Percentiles rank a stretch among this genome's conserved stretches.
Conservation (phyloP, 2,888 invertebrate species). For the Drosophila fulvimacula region DNA sequence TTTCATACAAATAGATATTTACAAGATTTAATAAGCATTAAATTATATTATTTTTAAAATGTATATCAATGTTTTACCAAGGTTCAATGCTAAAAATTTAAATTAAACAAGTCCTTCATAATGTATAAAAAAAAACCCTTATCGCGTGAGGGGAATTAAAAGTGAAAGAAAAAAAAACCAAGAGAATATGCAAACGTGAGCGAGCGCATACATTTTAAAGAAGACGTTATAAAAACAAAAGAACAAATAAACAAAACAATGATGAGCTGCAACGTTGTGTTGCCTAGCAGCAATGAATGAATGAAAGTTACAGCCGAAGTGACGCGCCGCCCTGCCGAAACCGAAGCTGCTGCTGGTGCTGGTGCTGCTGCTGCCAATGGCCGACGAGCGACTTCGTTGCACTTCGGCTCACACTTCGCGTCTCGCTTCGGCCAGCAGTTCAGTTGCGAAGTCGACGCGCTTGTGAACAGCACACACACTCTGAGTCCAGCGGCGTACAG, state of each 20-base stretch:
- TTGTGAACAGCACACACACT: constrained; percentile 58
- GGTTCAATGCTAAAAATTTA: too few relatives aligned
- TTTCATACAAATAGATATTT: too few relatives aligned
- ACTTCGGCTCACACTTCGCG: constrained; percentile 29
- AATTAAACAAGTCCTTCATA: too few relatives aligned
- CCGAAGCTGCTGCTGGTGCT: constrained; percentile 56
- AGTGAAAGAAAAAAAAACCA: not conserved
- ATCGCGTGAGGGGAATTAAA: constrained; percentile 3
- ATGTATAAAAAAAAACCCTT: too few relatives aligned
- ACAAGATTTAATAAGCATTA: too few relatives aligned
- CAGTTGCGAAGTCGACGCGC: constrained; percentile 71
- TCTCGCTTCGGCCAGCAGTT: constrained; percentile 44
- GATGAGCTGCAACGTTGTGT: constrained; percentile 22
- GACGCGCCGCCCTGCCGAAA: constrained; percentile 3
- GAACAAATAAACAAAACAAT: constrained; percentile 51
- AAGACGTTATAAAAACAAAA: constrained; percentile 76
- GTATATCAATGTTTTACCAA: too few relatives aligned
- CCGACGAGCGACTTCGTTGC: constrained; percentile 38
- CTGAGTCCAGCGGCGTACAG: constrained; percentile 40
- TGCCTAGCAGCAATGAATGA: constrained; percentile 68
- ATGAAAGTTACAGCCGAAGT: constrained; percentile 56
- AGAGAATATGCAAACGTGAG: constrained; percentile 13
- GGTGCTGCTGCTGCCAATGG: constrained; percentile 53
- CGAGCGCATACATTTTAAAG: constrained; percentile 37
- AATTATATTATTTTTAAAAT: too few relatives aligned